Base-by-base conservation (phyloP, 1,140 invertebrate genomes). In the Sesamia nonagrioides region DNA sequence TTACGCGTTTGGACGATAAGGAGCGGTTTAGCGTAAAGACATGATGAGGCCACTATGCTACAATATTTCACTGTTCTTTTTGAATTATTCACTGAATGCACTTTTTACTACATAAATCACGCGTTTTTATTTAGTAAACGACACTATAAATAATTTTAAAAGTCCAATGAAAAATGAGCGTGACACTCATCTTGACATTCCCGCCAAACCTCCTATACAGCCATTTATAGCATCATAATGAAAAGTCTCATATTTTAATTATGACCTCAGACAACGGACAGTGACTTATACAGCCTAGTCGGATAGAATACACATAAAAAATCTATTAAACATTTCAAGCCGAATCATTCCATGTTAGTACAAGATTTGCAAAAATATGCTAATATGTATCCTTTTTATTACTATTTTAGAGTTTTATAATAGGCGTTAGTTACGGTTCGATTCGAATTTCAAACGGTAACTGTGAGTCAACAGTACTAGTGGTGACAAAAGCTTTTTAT, bases 341-440 rank as follows among this genome's bases (percentile, higher is more conserved):
- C 7, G 40, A 54, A 54, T 72, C 17, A 60, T 40, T 42, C n/a
- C 33, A 27, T 40, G 17, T 73, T 73, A 40, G 33, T 3, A n/a
- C 54, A 56, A 27, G 35, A 33, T 60, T 73, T 11, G 71, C 18
- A 60, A 60, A 0, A 73, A 60, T 45, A 73, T 37, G 52, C 11
- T 60, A 73, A 73, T 18, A 27, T 17, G 7, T n/a, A n/a, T n/a
- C n/a, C 5, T 58, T 40, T 73, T 69, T 69, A 48, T 69, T 33
- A 60, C 18, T 21, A 21, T 60, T 56, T 73, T 73, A 13, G 52
- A 60, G 35, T 42, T 11, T 60, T 45, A 42, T 58, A 58, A 73
- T 60, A 73, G 52, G 7, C 33, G 52, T 58, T 73, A 73, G 52
- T 58, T 73, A 73, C 71, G 54, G 71, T 73, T 73, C 52, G 71